Percentiles rank a stretch among this genome's conserved stretches.
phyloP scores from a whole-genome alignment of 2,888 invertebrate species.

The Microdon myrmicae region DNA sequence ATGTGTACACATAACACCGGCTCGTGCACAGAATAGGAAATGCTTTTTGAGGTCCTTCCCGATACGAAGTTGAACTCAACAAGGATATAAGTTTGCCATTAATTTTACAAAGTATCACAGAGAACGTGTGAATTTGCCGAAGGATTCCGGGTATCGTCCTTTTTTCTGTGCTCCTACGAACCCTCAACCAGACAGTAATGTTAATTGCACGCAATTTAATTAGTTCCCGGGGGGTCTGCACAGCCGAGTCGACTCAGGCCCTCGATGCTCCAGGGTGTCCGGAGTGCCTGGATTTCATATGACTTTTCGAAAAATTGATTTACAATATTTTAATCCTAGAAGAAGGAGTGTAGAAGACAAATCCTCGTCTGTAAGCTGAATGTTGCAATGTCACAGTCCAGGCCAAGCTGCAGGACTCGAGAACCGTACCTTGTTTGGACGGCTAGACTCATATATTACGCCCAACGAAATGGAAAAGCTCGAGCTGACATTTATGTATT shows the following conservation, averaged over 20 bases:
- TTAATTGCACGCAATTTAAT: slow-evolving; percentile 51
- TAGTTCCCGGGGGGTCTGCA: slow-evolving; percentile 42
- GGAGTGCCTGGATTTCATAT: slow-evolving; percentile 40
- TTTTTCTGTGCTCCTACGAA: slow-evolving; percentile 10
- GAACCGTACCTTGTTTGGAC: slow-evolving; percentile 8
- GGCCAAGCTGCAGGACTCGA: not conserved
- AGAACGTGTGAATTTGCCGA: slow-evolving; percentile 52
- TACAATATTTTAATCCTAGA: slow-evolving; percentile 50
- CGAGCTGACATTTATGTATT: slow-evolving; percentile 56
- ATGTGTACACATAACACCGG: slow-evolving; percentile 35
- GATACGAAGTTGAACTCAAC: slow-evolving; percentile 32
- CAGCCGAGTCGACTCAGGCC: too few relatives aligned
- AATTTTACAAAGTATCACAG: slow-evolving; percentile 52
- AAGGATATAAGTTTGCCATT: slow-evolving; percentile 52
- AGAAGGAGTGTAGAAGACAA: slow-evolving; percentile 11
- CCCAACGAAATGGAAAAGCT: slow-evolving; percentile 55
- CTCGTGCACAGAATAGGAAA: slow-evolving; percentile 48
- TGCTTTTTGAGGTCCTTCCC: slow-evolving; percentile 5
- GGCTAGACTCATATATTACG: slow-evolving; percentile 54
- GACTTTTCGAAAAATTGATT: slow-evolving; percentile 49
- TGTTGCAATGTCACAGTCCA: not conserved
- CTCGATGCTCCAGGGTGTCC: slow-evolving; percentile 3
- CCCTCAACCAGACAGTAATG: slow-evolving; percentile 45
- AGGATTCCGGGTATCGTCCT: slow-evolving; percentile 40
- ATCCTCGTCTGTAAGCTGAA: slow-evolving; percentile 2